Evolutionary conservation across 2,113 vertebrate genomes (phyloP).

Genomic region (Gallinago jamesoni): DNA sequence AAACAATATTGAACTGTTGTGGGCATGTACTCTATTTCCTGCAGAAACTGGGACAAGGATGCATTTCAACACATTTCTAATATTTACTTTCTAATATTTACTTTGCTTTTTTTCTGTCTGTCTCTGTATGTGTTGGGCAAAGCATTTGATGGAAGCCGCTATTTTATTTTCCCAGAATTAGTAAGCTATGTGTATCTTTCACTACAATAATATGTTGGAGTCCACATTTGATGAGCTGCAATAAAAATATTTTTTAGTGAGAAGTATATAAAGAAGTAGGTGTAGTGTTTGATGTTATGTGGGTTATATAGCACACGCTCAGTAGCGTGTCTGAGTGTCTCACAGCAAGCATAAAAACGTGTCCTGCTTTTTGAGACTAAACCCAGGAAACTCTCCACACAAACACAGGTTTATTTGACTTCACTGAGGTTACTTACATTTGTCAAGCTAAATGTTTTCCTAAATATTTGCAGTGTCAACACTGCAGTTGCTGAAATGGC

Average conservation of each 20-base stretch:
- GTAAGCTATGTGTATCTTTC: neutral
- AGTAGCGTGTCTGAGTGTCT: neutral
- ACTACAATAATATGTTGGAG: neutral
- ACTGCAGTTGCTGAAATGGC: neutral
- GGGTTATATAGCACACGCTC: neutral
- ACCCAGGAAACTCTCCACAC: neutral
- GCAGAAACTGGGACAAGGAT: slow-evolving; percentile 31
- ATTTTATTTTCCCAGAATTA: neutral
- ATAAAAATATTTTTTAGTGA: neutral
- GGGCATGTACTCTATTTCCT: neutral
- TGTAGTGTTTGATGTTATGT: neutral
- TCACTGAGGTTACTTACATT: neutral
- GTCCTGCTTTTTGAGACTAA: neutral
- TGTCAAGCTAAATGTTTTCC: slow-evolving; percentile 25
- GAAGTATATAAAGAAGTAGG: neutral
- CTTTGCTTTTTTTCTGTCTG: slow-evolving; percentile 18
- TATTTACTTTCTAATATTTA: slow-evolving; percentile 38
- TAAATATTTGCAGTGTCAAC: slow-evolving; percentile 36
- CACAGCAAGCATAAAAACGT: neutral
- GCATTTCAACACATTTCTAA: slow-evolving; percentile 33
- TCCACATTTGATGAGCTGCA: neutral
- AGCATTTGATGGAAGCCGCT: neutral
- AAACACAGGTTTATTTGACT: neutral
- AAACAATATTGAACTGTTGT: neutral
- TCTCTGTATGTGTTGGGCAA: neutral